Evolutionary conservation across 2,888 invertebrate species (phyloP), one percentile per base, ranked within the genome.

Genomic region (Pharmacophagus antenor): DNA sequence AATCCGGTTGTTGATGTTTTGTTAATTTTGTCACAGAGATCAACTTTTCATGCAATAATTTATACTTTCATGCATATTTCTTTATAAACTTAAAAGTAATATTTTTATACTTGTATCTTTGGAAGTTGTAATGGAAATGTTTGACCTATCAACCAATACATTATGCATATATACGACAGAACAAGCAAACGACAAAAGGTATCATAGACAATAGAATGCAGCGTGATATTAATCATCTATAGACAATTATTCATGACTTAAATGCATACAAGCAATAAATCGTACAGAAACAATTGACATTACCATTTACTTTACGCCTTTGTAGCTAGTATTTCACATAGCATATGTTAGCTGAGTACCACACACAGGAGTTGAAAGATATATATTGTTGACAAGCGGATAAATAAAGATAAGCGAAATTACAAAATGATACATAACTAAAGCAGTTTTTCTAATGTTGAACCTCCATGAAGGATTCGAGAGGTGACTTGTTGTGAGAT

Each of bases 211-310:
- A 47, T 47, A 23, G 31, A 44, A 37, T 37, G 23, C 22, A 23
- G 31, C 15, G 52, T 50, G 37, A 52, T 46, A 58, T 58, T 46
- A 53, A 53, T 49, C 54, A 48, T 49, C 48, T 49, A 41, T 54
- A 44, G 49, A n/a, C 53, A 59, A 59, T 59, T 59, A 58, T 53
- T 27, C 58, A 18, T 42, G 59, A 59, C 42, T 59, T 59, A 62
- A 59, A 63, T 61, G 70, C 70, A 71, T 74, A 74, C 68, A 65
- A 73, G 72, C 79, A 73, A 88, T 89, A 89, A 88, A 88, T 89
- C 77, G 78, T 71, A 71, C 73, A 76, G 77, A 86, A 86, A 89
- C 88, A 88, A 89, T 88, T 82, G 55, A 55, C 25, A 49, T 25
- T 58, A 31, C 31, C 55, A 47, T 47, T 17, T 7, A 42, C 5